These are phyloP conservation scores for Phragmatobia fuliginosa DNA, from an alignment of 2,888 invertebrate species.

Conservation along the genomic window DNA sequence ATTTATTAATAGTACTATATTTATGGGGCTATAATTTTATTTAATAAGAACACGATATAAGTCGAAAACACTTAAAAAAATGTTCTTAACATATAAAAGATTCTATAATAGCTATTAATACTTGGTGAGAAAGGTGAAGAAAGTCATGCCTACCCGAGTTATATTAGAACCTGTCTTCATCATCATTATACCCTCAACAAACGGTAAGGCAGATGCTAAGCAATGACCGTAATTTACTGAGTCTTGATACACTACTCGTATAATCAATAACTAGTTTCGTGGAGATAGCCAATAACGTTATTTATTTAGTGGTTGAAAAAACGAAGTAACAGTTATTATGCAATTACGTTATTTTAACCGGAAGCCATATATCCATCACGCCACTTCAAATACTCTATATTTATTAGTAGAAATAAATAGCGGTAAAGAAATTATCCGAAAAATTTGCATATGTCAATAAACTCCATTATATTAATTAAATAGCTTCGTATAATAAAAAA, in stretches of 20 bases:
- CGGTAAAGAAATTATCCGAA: conserved; percentile 18
- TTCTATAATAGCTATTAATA: too few relatives aligned
- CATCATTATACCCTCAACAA: background rate
- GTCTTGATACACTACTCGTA: background rate
- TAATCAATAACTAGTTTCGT: background rate
- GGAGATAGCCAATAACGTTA: background rate
- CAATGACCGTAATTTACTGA: background rate
- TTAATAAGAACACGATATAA: too few relatives aligned
- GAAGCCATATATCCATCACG: conserved; percentile 15
- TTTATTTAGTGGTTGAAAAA: background rate
- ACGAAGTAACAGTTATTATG: background rate
- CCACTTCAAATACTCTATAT: conserved; percentile 13
- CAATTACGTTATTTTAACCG: conserved; percentile 6
- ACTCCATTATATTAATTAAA: conserved; percentile 27
- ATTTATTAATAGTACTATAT: too few relatives aligned
- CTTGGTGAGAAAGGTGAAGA: background rate
- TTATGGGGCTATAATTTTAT: too few relatives aligned
- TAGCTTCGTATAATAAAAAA: conserved; percentile 14
- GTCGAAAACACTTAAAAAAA: too few relatives aligned
- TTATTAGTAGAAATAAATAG: conserved; percentile 14
- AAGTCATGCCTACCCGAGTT: background rate
- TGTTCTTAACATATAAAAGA: too few relatives aligned
- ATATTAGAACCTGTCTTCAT: background rate
- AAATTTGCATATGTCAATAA: conserved; percentile 34
- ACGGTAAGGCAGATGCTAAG: background rate